A percentile compares a stretch with the other conserved stretches of the same genome.
These are phyloP conservation scores for Mus caroli DNA, from an alignment of 2,797 vertebrate species.

Conservation along the genomic window DNA sequence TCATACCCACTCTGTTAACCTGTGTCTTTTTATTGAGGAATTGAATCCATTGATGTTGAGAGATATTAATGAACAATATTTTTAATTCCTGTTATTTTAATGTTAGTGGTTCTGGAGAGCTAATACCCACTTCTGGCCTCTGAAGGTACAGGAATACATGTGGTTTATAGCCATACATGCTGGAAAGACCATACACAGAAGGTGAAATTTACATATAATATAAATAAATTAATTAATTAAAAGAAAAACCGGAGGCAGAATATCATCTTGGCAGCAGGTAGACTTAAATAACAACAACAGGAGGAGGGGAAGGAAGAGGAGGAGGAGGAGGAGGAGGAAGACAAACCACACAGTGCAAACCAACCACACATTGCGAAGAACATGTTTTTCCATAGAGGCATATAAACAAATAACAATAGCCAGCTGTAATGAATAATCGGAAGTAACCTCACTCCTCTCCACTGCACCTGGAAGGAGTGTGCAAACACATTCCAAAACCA, in stretches of 20 bases:
- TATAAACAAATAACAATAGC: too few relatives aligned
- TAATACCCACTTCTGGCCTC: neutral
- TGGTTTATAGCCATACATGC: neutral
- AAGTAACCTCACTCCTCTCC: neutral
- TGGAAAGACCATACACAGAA: neutral
- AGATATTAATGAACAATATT: neutral
- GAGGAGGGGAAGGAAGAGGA: too few relatives aligned
- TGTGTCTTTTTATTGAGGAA: neutral
- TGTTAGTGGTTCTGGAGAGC: neutral
- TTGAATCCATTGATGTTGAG: neutral
- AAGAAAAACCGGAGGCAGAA: neutral
- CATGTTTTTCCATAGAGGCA: neutral
- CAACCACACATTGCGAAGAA: neutral
- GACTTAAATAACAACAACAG: conserved; percentile 21
- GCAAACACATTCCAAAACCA: neutral
- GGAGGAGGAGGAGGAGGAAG: too few relatives aligned
- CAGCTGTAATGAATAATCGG: neutral
- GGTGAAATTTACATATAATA: too few relatives aligned
- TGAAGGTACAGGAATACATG: neutral
- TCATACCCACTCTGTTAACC: neutral
- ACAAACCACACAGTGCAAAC: neutral
- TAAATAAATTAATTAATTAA: neutral
- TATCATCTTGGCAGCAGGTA: neutral
- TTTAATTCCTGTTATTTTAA: neutral
- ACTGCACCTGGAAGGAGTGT: too few relatives aligned